Conservation (phyloP, 2,888 invertebrate species). For the Amblyjoppa fuscipennis region DNA sequence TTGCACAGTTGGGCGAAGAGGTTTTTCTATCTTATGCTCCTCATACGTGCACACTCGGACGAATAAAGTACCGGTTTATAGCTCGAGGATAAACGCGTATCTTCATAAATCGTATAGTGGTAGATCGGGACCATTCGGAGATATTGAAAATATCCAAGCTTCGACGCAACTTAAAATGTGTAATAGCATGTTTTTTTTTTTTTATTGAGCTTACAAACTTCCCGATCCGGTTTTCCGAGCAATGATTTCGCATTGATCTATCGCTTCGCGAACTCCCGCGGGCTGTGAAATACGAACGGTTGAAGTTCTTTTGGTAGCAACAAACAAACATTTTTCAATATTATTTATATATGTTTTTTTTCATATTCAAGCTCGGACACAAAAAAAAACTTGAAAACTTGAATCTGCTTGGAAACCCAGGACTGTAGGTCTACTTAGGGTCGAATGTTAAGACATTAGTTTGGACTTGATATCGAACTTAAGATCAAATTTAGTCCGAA, state of each 20-base stretch:
- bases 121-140: neutral
- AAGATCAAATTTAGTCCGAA: too few species aligned
- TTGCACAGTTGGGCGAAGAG: constrained; percentile 17
- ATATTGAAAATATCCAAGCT: neutral
- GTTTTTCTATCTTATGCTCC: neutral
- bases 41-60: neutral
- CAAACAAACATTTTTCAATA: neutral
- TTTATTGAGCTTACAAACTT: neutral
- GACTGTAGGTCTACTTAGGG: neutral
- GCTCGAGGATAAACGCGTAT: neutral
- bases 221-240: neutral
- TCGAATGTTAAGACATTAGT: too few species aligned
- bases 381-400: neutral
- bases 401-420: neutral
- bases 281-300: neutral
- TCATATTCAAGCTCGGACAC: neutral
- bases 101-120: neutral
- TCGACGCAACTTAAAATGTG: neutral
- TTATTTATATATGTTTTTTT: neutral
- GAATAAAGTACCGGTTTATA: constrained; percentile 8
- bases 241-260: neutral
- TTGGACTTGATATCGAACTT: too few species aligned
- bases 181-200: neutral
- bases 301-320: neutral
- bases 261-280: neutral